Base-by-base conservation (phyloP, 2,113 vertebrate species). In the Narcine bancroftii region DNA sequence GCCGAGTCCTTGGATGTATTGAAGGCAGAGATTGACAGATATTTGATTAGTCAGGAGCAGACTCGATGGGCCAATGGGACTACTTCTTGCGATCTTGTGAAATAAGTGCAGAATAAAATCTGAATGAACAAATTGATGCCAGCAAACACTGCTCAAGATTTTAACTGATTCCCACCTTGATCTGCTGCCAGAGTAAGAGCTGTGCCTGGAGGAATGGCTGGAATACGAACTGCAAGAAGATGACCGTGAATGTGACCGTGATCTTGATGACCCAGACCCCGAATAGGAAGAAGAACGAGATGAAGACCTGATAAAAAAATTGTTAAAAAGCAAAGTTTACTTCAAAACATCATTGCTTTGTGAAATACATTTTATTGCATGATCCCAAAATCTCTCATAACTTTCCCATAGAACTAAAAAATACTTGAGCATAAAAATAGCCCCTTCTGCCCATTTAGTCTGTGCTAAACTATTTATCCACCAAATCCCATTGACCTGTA, bases 171-270 rank as follows among this genome's bases (percentile, higher is more conserved):
- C 63, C 39, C 94, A 97, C 98, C 98, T 98, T 93, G 98, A 99
- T 36, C 96, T 97, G 95, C 98, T 99, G 94, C 97, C 98, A 69
- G 97, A 98, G 96, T 99, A 98, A 0, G 98, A 99, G 95, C 98
- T 99, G 95, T 94, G 98, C 93, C 97, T 97, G 92, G 98, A 99
- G 7, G 98, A 99, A 79, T 97, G 98, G 95, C 97, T 98, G 93
- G 98, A 99, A 92, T 98, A 99, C 92, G 98, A 99, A 95, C 97
- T 99, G 95, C 98, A 98, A 0, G 98, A 99, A 0, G 98, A 99
- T 0, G 98, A 99, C 15, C 97, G 95, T 92, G 98, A 99, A 13
- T 94, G 96, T 21, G 93, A 97, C 0, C 94, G 96, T 0, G 92
- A 92, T 53, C 92, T 76, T 36, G 97, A 99, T 0, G 98, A 99